Evolutionary conservation across 2,888 invertebrate species (phyloP), one percentile per base, ranked within the genome.

Genomic region (Junonia oenone): DNA sequence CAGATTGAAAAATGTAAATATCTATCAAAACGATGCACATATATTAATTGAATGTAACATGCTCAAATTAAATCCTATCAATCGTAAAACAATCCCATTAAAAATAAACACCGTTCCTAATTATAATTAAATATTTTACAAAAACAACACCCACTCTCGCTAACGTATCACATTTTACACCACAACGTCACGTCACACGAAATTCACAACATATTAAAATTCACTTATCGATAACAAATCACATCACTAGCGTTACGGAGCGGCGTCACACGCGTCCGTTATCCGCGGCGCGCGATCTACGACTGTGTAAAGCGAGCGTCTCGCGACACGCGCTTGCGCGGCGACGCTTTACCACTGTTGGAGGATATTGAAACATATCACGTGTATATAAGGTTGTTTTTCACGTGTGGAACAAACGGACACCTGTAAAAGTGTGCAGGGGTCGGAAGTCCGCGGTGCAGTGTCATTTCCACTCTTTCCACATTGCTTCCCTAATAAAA

Each of bases 401-500:
- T 68, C 0, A 46, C 11, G 40, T 55, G 60, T 8, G 1, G 17
- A 4, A 2, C 13, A 14, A n/a, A 72, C 76, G 75, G 85, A 83
- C 87, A 86, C 87, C 87, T 87, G 86, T 86, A 78, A 75, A 79
- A 73, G 72, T 75, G 73, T 69, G 75, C 73, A 63, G 68, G 79
- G 83, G 81, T 83, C 81, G 87, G 86, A 87, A 87, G 85, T 84
- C 78, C 76, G 77, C 78, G 82, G 80, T 88, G 88, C 89, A 89
- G 80, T 85, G 88, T 88, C 87, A 87, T 85, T 88, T 83, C 85
- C 83, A 85, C 85, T 83, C 76, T 76, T 78, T 79, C 81, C 81
- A 83, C 84, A 76, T 81, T 78, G 79, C 80, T 84, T 80, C 83
- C 76, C 81, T 80, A 82, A 83, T 87, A 86, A 83, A 84, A 87